phyloP scores from a whole-genome alignment of 1,140 invertebrate species.

The Brachionus rubens region DNA sequence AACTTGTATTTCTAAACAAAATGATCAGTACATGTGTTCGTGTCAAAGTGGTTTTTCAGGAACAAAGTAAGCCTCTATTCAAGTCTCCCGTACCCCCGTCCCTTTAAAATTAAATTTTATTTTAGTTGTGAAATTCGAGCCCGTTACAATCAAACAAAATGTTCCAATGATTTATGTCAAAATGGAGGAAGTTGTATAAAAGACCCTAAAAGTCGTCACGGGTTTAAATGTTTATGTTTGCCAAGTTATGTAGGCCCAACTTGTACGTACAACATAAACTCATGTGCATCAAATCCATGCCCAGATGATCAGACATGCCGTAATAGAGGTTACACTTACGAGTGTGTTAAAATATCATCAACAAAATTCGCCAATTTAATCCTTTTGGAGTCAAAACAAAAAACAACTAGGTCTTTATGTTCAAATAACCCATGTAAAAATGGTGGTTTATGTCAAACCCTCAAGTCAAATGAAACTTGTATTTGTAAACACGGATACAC shows the following conservation, averaged over 20 bases:
- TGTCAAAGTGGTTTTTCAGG: slow-evolving; percentile 15
- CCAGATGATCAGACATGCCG: slow-evolving; percentile 29
- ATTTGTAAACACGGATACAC: slow-evolving; percentile 25
- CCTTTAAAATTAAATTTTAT: background rate
- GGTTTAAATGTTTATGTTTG: slow-evolving; percentile 79
- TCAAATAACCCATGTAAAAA: slow-evolving; percentile 21
- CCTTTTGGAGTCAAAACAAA: background rate
- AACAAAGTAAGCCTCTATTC: slow-evolving; percentile 2
- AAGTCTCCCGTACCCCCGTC: too few species aligned
- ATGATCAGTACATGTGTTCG: background rate
- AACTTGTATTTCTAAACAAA: background rate
- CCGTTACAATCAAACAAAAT: background rate
- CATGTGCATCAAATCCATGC: slow-evolving; percentile 49
- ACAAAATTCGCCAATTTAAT: slow-evolving; percentile 11
- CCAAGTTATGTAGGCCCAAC: slow-evolving; percentile 79
- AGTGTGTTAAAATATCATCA: too few species aligned
- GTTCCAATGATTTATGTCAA: slow-evolving; percentile 69
- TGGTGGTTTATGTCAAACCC: background rate
- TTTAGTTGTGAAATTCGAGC: slow-evolving; percentile 25
- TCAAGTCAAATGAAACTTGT: background rate
- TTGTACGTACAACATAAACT: slow-evolving; percentile 66
- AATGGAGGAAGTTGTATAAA: slow-evolving; percentile 87
- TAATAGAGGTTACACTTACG: slow-evolving; percentile 9
- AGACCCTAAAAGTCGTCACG: slow-evolving; percentile 59
- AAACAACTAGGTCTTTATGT: background rate